Conservation (phyloP, 2,113 vertebrate species). For the Oryzias woworae region DNA sequence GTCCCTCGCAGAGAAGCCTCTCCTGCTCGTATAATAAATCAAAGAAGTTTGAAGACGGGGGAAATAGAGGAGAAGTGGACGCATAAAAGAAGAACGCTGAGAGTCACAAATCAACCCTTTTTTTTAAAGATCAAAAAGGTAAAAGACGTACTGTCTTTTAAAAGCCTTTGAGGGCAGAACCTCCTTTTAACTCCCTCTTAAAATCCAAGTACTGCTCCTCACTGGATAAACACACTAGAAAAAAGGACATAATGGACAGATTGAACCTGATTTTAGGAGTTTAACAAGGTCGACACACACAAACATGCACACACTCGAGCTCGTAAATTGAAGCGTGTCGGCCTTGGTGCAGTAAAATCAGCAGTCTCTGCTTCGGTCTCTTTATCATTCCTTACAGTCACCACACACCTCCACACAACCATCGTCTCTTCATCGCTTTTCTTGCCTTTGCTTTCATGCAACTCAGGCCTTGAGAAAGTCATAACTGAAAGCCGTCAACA, state of each 20-base stretch:
- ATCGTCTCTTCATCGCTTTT: constrained; percentile 24
- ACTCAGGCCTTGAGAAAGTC: constrained; percentile 42
- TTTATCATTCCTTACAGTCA: constrained; percentile 67
- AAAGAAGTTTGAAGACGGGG: no score
- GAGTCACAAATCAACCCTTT: constrained; percentile 40
- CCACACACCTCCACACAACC: constrained; percentile 65
- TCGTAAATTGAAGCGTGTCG: constrained; percentile 66
- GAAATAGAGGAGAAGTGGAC: constrained; percentile 15
- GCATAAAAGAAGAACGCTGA: constrained; percentile 34
- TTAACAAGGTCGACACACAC: constrained; percentile 55
- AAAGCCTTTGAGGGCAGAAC: constrained; percentile 41
- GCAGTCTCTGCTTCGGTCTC: constrained; percentile 62
- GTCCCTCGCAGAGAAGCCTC: no score
- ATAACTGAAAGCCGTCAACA: constrained; percentile 38
- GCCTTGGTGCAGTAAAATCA: constrained; percentile 74
- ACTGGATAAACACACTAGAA: constrained; percentile 53
- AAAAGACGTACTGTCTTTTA: constrained; percentile 32
- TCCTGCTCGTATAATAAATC: no score
- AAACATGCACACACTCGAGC: background rate
- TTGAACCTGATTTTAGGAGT: constrained; percentile 59
- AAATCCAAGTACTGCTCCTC: constrained; percentile 41
- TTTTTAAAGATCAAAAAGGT: constrained; percentile 22
- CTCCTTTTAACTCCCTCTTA: constrained; percentile 55
- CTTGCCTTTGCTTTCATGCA: constrained; percentile 33
- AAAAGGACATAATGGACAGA: constrained; percentile 37